A percentile compares a stretch with the other conserved stretches of the same genome.
These are phyloP conservation scores for Lycaon pictus DNA, from an alignment of 2,113 vertebrate species.

Conservation along the genomic window DNA sequence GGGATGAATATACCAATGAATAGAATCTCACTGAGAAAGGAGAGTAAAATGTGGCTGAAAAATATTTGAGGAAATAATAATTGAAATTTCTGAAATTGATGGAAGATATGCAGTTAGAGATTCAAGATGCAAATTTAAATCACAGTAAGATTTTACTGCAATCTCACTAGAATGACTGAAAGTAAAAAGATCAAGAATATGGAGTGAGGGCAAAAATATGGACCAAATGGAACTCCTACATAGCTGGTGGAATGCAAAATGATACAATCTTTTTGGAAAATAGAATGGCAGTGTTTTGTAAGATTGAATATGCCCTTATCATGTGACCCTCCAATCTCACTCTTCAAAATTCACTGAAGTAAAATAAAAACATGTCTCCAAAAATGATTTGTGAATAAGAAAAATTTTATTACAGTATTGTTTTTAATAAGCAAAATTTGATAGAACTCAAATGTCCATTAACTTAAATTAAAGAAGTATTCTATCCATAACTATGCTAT, in stretches of 20 bases:
- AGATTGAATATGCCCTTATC: neutral
- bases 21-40: neutral
- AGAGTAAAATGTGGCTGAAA: neutral
- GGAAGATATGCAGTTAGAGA: neutral
- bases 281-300: neutral
- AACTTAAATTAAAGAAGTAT: neutral
- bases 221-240: neutral
- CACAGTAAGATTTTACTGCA: neutral
- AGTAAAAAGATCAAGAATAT: neutral
- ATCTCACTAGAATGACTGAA: neutral
- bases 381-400: neutral
- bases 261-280: neutral
- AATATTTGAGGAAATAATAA: neutral
- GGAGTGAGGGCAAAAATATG: neutral
- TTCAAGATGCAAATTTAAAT: neutral
- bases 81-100: neutral
- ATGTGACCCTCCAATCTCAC: neutral
- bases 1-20: neutral
- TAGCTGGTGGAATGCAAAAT: neutral
- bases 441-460: neutral
- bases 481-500: neutral
- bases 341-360: neutral
- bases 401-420: neutral
- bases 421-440: neutral
- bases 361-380: neutral